These are phyloP conservation scores for human (Homo sapiens) DNA, from an alignment of 2,113 vertebrate genomes.

Conservation along the genomic window DNA sequence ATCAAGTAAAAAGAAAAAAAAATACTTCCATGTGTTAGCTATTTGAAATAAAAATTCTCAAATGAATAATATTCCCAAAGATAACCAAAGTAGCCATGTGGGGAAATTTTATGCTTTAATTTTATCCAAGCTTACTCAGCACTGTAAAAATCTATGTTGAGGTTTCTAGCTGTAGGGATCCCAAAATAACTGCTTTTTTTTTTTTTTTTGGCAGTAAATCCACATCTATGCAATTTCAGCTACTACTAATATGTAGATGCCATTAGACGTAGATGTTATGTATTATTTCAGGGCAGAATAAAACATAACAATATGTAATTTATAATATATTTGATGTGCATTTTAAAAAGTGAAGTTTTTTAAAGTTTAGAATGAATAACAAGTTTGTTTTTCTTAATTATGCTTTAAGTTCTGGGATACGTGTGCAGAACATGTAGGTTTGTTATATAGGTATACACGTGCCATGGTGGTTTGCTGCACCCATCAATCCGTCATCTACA, in stretches of 20 bases:
- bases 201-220: conserved; percentile 67
- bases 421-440: too few relatives aligned
- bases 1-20: conserved; percentile 62
- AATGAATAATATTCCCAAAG: conserved; percentile 68
- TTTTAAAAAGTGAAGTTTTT: background rate
- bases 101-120: conserved; percentile 73
- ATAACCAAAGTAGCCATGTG: conserved; percentile 37
- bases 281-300: background rate
- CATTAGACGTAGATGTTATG: conserved; percentile 67
- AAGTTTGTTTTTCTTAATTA: too few relatives aligned
- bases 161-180: conserved; percentile 68
- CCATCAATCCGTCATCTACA: too few relatives aligned
- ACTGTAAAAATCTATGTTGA: conserved; percentile 58
- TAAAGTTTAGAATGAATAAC: too few relatives aligned
- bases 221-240: conserved; percentile 69
- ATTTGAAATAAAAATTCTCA: conserved; percentile 67
- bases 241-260: background rate
- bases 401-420: too few relatives aligned
- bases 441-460: too few relatives aligned
- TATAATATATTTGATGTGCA: background rate
- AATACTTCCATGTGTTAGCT: conserved; percentile 58
- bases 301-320: background rate
- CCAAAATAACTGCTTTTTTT: conserved; percentile 53
- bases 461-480: too few relatives aligned
- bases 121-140: conserved; percentile 55